Evolutionary conservation across 2,888 invertebrate species (phyloP).

Genomic region (Acrobasis suavella): DNA sequence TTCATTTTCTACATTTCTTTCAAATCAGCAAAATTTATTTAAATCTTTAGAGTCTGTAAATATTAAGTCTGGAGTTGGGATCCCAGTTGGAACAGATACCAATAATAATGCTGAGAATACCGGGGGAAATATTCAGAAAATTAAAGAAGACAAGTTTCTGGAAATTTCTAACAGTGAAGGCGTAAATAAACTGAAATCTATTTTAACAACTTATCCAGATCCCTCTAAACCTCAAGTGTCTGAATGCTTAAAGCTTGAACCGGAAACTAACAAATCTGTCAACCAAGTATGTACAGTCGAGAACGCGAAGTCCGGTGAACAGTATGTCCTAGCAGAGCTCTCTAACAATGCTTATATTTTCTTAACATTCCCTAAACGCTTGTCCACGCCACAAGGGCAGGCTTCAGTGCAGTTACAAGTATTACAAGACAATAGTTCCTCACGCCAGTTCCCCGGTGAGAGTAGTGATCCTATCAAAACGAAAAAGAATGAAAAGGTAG

Average conservation of each 20-base stretch:
- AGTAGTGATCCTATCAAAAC: slow-evolving; percentile 38
- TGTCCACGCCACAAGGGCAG: slow-evolving; percentile 41
- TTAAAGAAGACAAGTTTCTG: background rate
- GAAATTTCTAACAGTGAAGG: background rate
- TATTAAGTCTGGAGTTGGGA: background rate
- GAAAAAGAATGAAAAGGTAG: slow-evolving; percentile 44
- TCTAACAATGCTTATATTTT: slow-evolving; percentile 63
- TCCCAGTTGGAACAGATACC: background rate
- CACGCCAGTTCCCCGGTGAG: slow-evolving; percentile 29
- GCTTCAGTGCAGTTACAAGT: slow-evolving; percentile 36
- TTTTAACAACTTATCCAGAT: background rate
- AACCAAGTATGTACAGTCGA: slow-evolving; percentile 22
- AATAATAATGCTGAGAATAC: background rate
- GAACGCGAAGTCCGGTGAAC: slow-evolving; percentile 26
- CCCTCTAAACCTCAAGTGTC: background rate
- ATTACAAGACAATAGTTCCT: slow-evolving; percentile 37
- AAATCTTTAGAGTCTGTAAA: slow-evolving; percentile 40
- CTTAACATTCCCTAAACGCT: slow-evolving; percentile 62
- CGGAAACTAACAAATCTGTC: background rate
- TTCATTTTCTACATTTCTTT: slow-evolving; percentile 49
- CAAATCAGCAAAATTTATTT: slow-evolving; percentile 50
- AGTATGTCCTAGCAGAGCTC: slow-evolving; percentile 49
- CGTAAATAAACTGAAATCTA: background rate
- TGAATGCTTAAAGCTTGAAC: background rate
- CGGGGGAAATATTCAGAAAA: background rate